phyloP scores from a whole-genome alignment of 1,140 invertebrate species.

The Trichonephila clavipes region DNA sequence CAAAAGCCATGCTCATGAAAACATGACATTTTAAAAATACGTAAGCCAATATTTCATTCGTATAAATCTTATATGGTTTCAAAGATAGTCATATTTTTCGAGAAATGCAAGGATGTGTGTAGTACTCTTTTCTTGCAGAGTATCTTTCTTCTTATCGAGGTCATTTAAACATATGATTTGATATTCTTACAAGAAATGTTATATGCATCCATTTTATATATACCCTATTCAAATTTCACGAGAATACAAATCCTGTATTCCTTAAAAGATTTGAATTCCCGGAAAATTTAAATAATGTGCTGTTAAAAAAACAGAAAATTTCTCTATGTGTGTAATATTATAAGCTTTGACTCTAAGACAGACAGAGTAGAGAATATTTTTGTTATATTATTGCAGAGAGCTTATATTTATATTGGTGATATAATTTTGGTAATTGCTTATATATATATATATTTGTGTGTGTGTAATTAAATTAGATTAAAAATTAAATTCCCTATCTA shows the following conservation, averaged over 20 bases:
- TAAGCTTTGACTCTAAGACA: too few relatives aligned
- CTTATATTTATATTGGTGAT: too few relatives aligned
- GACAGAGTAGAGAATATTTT: too few relatives aligned
- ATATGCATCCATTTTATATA: too few relatives aligned
- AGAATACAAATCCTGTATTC: not conserved
- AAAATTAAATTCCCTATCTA: too few relatives aligned
- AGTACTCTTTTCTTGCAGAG: not conserved
- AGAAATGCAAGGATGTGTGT: not conserved
- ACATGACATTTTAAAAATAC: not conserved
- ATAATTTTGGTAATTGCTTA: too few relatives aligned
- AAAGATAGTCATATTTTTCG: not conserved
- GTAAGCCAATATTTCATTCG: not conserved
- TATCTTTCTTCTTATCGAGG: not conserved
- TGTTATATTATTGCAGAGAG: too few relatives aligned
- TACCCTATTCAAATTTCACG: not conserved
- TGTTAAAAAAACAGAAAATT: too few relatives aligned
- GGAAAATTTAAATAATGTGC: not conserved
- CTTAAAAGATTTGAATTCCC: not conserved
- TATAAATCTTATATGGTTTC: not conserved
- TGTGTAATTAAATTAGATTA: too few relatives aligned
- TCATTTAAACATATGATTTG: not conserved
- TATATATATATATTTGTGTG: too few relatives aligned
- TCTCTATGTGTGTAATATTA: too few relatives aligned
- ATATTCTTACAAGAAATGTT: not conserved
- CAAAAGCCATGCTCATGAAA: not conserved